Evolutionary conservation across 1,140 invertebrate genomes (phyloP), one percentile per base, ranked within the genome.

Genomic region (Brachionus manjavacas): DNA sequence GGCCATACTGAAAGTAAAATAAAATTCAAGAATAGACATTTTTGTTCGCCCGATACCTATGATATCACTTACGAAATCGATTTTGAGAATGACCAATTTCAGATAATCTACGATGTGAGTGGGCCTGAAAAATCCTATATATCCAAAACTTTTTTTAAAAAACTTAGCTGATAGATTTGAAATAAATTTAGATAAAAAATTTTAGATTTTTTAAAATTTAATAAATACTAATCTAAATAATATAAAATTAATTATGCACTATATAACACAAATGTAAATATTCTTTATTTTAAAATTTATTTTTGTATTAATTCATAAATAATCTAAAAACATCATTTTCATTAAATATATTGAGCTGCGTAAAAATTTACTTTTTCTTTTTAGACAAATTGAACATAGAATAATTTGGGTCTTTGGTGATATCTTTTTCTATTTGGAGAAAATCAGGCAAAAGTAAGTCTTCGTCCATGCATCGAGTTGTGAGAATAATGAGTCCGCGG

Each of bases 311-410:
- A 35, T n/a, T 31, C 31, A 39, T 0, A 70, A 70, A 28, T 70
- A 70, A 70, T 70, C 16, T 70, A 35, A 70, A 70, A 41, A 16
- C 11, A 74, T 41, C 43, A 16, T 41, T 41, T 43, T 23, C 16
- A 20, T 43, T 16, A 43, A 74, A 74, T 43, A 23, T 46, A 12
- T 41, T 41, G 70, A 68, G 70, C 70, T 74, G 6, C 31, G n/a
- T n/a, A 41, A 41, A 25, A 35, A 79, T 52, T n/a, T 25, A 60
- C 12, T 79, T 31, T 80, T 80, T 80, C n/a, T 11, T 80, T 23
- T 25, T 20, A 31, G 78, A 60, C 39, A 80, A 39, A 64, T 64
- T 80, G 52, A 60, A 80, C 78, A 80, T 80, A 55, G 78, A 80
- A 64, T 39, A 80, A 20, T 80, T 41, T 9, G 78, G 55, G 6